These are phyloP conservation scores for Pitangus sulphuratus DNA, from an alignment of 2,797 vertebrate species.

Conservation along the genomic window DNA sequence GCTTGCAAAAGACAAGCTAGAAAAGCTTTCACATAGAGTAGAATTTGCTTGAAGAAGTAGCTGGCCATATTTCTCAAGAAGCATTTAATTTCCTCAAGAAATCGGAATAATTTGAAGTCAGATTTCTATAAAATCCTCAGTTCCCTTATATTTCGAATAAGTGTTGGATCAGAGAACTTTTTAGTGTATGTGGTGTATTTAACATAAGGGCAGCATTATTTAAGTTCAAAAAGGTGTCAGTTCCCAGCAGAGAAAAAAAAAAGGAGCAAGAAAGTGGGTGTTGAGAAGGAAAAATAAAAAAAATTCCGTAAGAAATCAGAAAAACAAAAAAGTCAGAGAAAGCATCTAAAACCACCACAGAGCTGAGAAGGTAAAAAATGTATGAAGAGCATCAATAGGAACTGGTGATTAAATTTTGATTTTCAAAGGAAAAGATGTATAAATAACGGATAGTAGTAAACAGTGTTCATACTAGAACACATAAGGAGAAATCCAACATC, in stretches of 20 bases:
- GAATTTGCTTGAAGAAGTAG: neutral
- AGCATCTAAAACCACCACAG: neutral
- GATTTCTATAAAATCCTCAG: neutral
- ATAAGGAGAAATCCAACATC: neutral
- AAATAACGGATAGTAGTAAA: neutral
- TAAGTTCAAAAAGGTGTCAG: neutral
- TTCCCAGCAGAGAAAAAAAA: neutral
- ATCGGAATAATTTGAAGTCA: neutral
- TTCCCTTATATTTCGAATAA: neutral
- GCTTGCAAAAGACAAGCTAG: neutral
- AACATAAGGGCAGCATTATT: neutral
- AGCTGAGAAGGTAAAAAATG: neutral
- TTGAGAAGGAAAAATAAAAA: neutral
- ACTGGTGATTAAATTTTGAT: neutral
- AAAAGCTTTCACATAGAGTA: neutral
- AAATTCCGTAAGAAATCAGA: neutral
- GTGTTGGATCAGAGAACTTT: neutral
- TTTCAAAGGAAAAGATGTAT: neutral
- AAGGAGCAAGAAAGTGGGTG: neutral
- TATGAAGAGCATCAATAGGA: neutral
- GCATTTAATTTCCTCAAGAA: neutral
- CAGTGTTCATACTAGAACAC: neutral
- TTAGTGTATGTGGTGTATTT: neutral
- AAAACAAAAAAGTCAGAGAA: neutral
- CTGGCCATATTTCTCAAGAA: neutral